Evolutionary conservation across 1,140 invertebrate genomes (phyloP).

Genomic region (Adoxophyes honmai): DNA sequence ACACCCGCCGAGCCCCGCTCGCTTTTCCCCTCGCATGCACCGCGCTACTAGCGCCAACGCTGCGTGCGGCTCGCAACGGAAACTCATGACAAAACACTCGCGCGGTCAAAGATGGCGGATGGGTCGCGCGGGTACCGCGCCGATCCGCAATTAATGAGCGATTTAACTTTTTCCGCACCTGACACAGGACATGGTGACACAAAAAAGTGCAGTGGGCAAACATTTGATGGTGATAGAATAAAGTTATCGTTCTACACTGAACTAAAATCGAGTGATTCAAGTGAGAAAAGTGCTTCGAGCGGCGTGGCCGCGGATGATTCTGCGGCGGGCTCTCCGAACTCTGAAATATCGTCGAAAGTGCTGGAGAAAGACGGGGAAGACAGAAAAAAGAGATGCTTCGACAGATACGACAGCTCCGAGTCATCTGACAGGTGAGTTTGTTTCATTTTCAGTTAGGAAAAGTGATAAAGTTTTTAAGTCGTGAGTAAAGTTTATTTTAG

Average conservation of each 20-base stretch:
- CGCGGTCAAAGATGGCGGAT: conserved; percentile 76
- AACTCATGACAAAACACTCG: conserved; percentile 74
- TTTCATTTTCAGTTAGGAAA: conserved; percentile 34
- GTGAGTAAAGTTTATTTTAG: conserved; percentile 34
- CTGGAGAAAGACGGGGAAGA: conserved; percentile 71
- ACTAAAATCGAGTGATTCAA: conserved; percentile 64
- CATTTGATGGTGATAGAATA: conserved; percentile 52
- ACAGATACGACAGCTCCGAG: conserved; percentile 93
- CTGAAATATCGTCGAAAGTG: conserved; percentile 23
- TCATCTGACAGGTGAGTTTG: conserved; percentile 89
- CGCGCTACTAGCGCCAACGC: conserved; percentile 60
- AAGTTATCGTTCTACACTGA: conserved; percentile 69
- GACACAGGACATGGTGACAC: conserved; percentile 64
- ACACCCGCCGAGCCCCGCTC: conserved; percentile 37
- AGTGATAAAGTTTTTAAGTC: conserved; percentile 13
- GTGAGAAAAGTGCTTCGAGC: conserved; percentile 70
- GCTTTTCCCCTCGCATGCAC: conserved; percentile 46
- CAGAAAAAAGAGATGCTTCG: conserved; percentile 89
- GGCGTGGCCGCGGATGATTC: conserved; percentile 64
- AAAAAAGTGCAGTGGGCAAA: conserved; percentile 70
- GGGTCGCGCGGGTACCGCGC: conserved; percentile 60
- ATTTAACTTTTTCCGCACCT: conserved; percentile 72
- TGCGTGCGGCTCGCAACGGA: conserved; percentile 45
- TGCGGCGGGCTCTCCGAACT: conserved; percentile 41
- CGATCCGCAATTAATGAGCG: conserved; percentile 56